These are phyloP conservation scores for Scomber japonicus DNA, from an alignment of 2,113 vertebrate species.

Conservation along the genomic window DNA sequence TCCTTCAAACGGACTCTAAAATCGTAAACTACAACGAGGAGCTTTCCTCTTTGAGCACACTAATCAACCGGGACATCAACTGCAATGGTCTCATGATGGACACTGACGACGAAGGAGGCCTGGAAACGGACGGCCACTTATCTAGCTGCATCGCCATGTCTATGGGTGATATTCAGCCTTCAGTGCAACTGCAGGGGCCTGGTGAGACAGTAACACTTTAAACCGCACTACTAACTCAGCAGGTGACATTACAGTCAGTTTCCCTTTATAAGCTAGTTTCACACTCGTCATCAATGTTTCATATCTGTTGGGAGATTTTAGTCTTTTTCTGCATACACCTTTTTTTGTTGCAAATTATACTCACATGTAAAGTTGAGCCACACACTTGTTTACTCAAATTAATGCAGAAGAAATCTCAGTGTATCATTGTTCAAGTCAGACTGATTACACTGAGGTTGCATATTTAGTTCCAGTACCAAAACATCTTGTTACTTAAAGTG, in stretches of 20 bases:
- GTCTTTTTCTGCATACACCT: neutral
- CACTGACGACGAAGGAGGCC: slow-evolving; percentile 45
- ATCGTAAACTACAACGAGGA: slow-evolving; percentile 25
- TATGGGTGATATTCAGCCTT: slow-evolving; percentile 33
- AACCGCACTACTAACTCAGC: neutral
- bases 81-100: neutral
- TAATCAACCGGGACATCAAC: slow-evolving; percentile 16
- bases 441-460: neutral
- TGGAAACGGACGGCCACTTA: slow-evolving; percentile 79
- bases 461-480: neutral
- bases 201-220: slow-evolving; percentile 48
- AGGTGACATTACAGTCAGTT: too few relatives aligned
- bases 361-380: neutral
- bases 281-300: too few relatives aligned
- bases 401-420: too few relatives aligned
- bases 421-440: neutral
- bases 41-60: slow-evolving; percentile 35
- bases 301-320: neutral
- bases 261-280: neutral
- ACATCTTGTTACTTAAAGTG: neutral
- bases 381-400: neutral
- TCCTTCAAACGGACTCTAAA: slow-evolving; percentile 65
- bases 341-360: too few relatives aligned
- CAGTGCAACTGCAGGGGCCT: slow-evolving; percentile 15
- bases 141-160: neutral